A percentile compares a stretch with the other conserved stretches of the same genome.
These are phyloP conservation scores for Melinaea marsaeus DNA, from an alignment of 2,888 invertebrate species.

Conservation along the genomic window DNA sequence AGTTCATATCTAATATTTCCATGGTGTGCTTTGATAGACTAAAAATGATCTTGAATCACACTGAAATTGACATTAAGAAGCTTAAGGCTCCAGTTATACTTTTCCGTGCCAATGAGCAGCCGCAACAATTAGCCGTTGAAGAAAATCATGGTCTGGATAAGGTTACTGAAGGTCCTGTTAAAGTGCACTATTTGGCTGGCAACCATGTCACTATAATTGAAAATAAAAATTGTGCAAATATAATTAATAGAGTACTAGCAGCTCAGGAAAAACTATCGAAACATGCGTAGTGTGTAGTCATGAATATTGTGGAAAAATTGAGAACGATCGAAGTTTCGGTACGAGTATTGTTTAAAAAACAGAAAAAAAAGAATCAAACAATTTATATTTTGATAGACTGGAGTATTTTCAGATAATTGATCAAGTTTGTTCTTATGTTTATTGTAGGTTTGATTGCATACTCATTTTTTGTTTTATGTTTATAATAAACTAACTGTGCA, in stretches of 20 bases:
- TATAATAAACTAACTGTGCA: no score
- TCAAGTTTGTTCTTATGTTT: no score
- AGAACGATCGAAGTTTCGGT: constrained; percentile 42
- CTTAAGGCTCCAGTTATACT: constrained; percentile 79
- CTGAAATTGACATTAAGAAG: constrained; percentile 62
- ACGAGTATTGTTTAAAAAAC: neutral
- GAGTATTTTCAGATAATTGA: no score
- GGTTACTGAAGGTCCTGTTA: constrained; percentile 75
- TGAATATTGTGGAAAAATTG: constrained; percentile 60
- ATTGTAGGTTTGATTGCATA: no score
- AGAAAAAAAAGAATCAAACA: no score
- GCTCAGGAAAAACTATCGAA: constrained; percentile 44
- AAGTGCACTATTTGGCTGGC: constrained; percentile 82
- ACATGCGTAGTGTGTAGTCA: constrained; percentile 49
- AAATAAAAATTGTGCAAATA: constrained; percentile 79
- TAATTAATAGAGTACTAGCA: constrained; percentile 75
- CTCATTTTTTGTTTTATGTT: no score
- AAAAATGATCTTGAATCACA: constrained; percentile 70
- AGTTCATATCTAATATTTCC: constrained; percentile 50
- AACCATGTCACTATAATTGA: constrained; percentile 84
- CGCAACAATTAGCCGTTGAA: constrained; percentile 70
- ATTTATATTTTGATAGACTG: no score
- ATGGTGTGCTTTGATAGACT: constrained; percentile 70
- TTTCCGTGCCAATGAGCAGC: constrained; percentile 79
- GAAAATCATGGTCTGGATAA: constrained; percentile 83